phyloP scores from a whole-genome alignment of 2,888 invertebrate genomes.

The Sclerodermus sp. region DNA sequence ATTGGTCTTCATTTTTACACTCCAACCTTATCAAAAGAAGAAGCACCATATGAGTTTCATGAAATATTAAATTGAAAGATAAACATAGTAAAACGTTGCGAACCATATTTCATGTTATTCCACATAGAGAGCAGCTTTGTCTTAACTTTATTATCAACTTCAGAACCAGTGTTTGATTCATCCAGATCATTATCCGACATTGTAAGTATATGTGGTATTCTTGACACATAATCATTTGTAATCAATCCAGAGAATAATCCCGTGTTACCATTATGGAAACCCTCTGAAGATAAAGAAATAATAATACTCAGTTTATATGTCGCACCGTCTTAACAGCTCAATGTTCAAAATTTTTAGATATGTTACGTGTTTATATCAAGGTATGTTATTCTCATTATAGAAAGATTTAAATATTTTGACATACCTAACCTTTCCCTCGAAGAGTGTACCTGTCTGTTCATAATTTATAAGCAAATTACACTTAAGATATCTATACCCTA shows the following conservation, averaged over 20 bases:
- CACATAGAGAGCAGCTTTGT: constrained; percentile 83
- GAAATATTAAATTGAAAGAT: neutral
- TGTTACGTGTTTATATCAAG: no score
- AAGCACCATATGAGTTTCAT: no score
- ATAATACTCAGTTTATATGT: neutral
- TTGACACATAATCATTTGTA: constrained; percentile 40
- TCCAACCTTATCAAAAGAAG: constrained; percentile 66
- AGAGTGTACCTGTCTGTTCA: constrained; percentile 52
- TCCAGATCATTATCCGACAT: constrained; percentile 34
- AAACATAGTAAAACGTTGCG: constrained; percentile 32
- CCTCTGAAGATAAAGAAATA: constrained; percentile 14
- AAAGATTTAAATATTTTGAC: neutral
- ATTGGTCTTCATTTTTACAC: constrained; percentile 73
- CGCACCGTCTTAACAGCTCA: neutral
- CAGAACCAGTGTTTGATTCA: constrained; percentile 49
- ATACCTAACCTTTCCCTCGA: constrained; percentile 53
- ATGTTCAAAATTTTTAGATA: neutral
- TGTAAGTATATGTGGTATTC: constrained; percentile 32
- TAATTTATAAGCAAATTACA: constrained; percentile 22
- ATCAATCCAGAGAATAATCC: constrained; percentile 30
- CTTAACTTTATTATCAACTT: constrained; percentile 77
- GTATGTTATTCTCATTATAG: no score
- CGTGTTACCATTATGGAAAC: constrained; percentile 20
- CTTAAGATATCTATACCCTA: no score
- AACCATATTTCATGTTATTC: constrained; percentile 89